Evolutionary conservation across 2,888 invertebrate species (phyloP).

Genomic region (Archaeoteleia sp.): DNA sequence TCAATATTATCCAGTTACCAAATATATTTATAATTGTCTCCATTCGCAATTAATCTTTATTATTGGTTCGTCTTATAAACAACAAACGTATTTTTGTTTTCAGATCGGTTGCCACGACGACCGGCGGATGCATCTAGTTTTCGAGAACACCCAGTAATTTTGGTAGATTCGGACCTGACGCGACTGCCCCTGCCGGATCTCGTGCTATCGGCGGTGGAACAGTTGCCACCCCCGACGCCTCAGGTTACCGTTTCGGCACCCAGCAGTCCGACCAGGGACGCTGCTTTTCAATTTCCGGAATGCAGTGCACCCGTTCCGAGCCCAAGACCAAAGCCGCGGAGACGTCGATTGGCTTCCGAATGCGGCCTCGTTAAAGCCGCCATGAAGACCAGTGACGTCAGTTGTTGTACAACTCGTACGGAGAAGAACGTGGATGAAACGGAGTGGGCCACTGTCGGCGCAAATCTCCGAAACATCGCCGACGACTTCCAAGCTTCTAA

Average conservation of each 20-base stretch:
- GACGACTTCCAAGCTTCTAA: constrained; percentile 73
- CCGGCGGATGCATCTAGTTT: constrained; percentile 59
- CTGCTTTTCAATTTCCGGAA: constrained; percentile 73
- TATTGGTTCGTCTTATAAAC: too few species aligned
- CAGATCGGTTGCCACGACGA: constrained; percentile 71
- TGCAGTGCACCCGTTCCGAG: constrained; percentile 70
- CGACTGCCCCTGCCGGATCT: constrained; percentile 70
- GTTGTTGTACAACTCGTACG: constrained; percentile 60
- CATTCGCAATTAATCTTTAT: too few species aligned
- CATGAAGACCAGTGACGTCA: constrained; percentile 50
- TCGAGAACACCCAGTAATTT: constrained; percentile 67
- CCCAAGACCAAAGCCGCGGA: constrained; percentile 71
- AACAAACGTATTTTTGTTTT: too few species aligned
- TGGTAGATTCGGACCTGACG: constrained; percentile 70
- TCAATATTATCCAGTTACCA: too few species aligned
- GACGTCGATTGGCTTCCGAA: constrained; percentile 71
- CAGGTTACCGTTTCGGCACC: constrained; percentile 73
- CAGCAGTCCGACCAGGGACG: constrained; percentile 72
- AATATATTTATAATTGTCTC: too few species aligned
- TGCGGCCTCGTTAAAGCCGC: constrained; percentile 65
- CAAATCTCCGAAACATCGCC: constrained; percentile 72
- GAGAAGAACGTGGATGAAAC: constrained; percentile 60
- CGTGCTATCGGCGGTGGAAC: constrained; percentile 71
- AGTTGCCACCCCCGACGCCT: constrained; percentile 69
- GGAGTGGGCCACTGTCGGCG: constrained; percentile 71